Evolutionary conservation across 2,797 vertebrate genomes (phyloP).

Genomic region (Harpagifer antarcticus): DNA sequence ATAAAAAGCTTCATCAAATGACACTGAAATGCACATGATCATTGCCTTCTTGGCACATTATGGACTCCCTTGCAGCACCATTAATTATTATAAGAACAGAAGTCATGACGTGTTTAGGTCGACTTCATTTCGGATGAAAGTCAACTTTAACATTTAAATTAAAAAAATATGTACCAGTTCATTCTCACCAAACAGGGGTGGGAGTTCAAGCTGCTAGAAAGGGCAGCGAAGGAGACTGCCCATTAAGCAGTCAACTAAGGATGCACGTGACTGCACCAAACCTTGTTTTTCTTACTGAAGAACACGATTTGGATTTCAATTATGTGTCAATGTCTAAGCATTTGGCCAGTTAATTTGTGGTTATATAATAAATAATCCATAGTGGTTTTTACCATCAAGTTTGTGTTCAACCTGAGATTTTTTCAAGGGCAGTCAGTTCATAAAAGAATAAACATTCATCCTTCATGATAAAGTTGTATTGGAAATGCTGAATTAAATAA

Average conservation of each 20-base stretch:
- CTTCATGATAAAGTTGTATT: constrained; percentile 53
- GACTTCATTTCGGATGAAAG: constrained; percentile 54
- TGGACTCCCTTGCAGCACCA: constrained; percentile 73
- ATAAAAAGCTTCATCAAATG: constrained; percentile 59
- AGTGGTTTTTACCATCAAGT: constrained; percentile 68
- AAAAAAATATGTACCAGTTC: constrained; percentile 67
- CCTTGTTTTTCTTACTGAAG: constrained; percentile 11
- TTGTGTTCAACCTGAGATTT: constrained; percentile 77
- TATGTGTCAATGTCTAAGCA: constrained; percentile 31
- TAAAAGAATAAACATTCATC: constrained; percentile 57
- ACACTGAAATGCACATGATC: constrained; percentile 68
- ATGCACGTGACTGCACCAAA: constrained; percentile 34
- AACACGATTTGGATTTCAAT: constrained; percentile 36
- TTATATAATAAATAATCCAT: constrained; percentile 70
- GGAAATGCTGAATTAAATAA: constrained; percentile 47
- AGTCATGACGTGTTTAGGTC: constrained; percentile 48
- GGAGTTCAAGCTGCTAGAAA: constrained; percentile 67
- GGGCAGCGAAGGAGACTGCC: constrained; percentile 37
- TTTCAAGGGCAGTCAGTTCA: constrained; percentile 52
- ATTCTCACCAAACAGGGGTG: constrained; percentile 54
- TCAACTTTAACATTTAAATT: constrained; percentile 47
- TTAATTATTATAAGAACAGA: constrained; percentile 62
- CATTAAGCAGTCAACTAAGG: constrained; percentile 12
- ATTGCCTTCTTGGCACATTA: constrained; percentile 61
- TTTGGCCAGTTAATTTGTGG: constrained; percentile 46